Base-by-base conservation (phyloP, 2,888 invertebrate species). In the Xanthorhoe spadicearia region DNA sequence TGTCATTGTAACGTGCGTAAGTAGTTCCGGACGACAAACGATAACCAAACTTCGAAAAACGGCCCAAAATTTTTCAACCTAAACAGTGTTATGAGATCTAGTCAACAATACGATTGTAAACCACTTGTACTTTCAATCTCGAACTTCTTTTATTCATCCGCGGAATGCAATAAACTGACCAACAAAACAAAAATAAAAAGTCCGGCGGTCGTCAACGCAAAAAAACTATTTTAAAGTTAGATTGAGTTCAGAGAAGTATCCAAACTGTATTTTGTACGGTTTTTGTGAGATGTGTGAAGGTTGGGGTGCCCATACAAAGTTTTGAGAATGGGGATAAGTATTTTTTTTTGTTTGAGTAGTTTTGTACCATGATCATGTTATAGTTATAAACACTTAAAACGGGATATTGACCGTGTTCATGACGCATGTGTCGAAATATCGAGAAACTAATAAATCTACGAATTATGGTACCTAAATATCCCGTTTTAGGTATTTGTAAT, bases 141-240 rank as follows among this genome's bases (percentile, higher is more conserved):
- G 6, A 51, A 23, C 5, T 10, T 23, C 10, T 38, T 54, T 54
- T 38, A 54, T 54, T 54, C 53, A 53, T 13, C 28, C 32, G 35
- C 9, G 10, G 18, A 54, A 54, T 38, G 15, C 54, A 38, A 19
- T 49, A 15, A 9, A 52, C 28, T 17, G 55, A 48, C 28, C 43
- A 55, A 51, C 55, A 51, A 8, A 6, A 8, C 17, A 62, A 48
- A 57, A 38, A 35, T 28, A 59, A 46, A 61, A 9, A 43, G 9
- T 58, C 59, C 59, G 76, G 75, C 62, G 64, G 74, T 71, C 74
- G 71, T 76, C 75, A 77, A 32, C 32, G 32, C 32, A 32, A 77
- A 67, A 64, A 77, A 87, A 86, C 86, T 86, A 84, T 85, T 87
- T 83, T 83, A 85, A 87, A 87, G 82, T 87, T 87, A 87, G 83